phyloP scores from a whole-genome alignment of 1,140 invertebrate species.

The Drosophila sp. region DNA sequence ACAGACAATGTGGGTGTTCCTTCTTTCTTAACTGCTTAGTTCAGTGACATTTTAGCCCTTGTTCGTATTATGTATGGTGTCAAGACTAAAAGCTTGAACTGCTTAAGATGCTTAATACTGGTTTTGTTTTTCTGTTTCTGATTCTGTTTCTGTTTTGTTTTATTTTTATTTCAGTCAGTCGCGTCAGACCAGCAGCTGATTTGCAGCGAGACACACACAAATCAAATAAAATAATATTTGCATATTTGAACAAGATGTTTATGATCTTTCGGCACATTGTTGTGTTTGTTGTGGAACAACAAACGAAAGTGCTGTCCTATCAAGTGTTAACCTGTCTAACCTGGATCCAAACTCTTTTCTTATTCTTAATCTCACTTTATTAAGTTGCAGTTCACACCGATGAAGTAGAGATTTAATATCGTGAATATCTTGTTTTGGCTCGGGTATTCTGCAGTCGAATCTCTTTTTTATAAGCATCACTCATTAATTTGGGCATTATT shows the following conservation, averaged over 20 bases:
- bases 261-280: conserved; percentile 59
- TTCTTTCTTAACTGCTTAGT: conserved; percentile 10
- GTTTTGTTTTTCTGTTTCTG: conserved; percentile 44
- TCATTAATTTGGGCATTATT: conserved; percentile 54
- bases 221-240: conserved; percentile 56
- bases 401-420: not conserved
- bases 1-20: conserved; percentile 37
- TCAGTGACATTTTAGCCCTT: conserved; percentile 38
- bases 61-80: not conserved
- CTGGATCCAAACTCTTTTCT: conserved; percentile 21
- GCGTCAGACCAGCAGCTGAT: conserved; percentile 30
- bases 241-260: conserved; percentile 58
- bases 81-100: conserved; percentile 10
- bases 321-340: conserved; percentile 54
- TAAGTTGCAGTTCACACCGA: not conserved
- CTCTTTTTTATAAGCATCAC: conserved; percentile 13
- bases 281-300: conserved; percentile 42
- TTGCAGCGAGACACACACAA: conserved; percentile 36
- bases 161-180: no score
- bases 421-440: not conserved
- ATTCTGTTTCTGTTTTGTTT: no score
- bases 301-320: conserved; percentile 60
- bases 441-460: conserved; percentile 13
- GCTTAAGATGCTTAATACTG: conserved; percentile 34
- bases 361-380: not conserved